These are phyloP conservation scores for Chloroclystis v-ata DNA, from an alignment of 2,888 invertebrate genomes.

Conservation along the genomic window DNA sequence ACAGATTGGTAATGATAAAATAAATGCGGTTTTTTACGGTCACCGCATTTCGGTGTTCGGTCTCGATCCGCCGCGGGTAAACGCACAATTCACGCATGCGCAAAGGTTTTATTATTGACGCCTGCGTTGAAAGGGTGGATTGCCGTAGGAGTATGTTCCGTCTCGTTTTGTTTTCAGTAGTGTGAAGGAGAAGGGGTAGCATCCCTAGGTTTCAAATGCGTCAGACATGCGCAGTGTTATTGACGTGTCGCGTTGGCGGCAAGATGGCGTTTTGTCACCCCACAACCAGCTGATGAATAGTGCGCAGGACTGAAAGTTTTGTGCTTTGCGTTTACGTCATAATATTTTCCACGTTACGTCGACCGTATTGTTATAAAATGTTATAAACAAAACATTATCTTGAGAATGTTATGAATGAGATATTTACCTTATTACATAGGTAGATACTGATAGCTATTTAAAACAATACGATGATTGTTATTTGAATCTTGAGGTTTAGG, in stretches of 20 bases:
- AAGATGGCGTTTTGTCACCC: constrained; percentile 10
- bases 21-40: constrained; percentile 34
- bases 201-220: constrained; percentile 24
- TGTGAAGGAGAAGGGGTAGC: constrained; percentile 40
- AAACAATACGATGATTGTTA: no score
- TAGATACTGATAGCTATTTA: no score
- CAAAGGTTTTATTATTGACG: constrained; percentile 42
- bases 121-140: constrained; percentile 49
- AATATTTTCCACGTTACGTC: no score
- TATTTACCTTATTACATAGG: no score
- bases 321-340: constrained; percentile 34
- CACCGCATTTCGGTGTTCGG: constrained; percentile 37
- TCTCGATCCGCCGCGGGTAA: constrained; percentile 23
- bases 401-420: no score
- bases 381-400: no score
- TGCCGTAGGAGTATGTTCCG: constrained; percentile 51
- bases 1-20: constrained; percentile 24
- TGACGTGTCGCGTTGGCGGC: constrained; percentile 67
- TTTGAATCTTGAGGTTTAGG: no score
- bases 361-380: no score
- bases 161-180: constrained; percentile 39
- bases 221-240: constrained; percentile 71
- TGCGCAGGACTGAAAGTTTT: not conserved
- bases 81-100: constrained; percentile 62
- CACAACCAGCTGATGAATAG: constrained; percentile 14